phyloP scores from a whole-genome alignment of 2,888 invertebrate genomes.

The Drosophila multiciliata region DNA sequence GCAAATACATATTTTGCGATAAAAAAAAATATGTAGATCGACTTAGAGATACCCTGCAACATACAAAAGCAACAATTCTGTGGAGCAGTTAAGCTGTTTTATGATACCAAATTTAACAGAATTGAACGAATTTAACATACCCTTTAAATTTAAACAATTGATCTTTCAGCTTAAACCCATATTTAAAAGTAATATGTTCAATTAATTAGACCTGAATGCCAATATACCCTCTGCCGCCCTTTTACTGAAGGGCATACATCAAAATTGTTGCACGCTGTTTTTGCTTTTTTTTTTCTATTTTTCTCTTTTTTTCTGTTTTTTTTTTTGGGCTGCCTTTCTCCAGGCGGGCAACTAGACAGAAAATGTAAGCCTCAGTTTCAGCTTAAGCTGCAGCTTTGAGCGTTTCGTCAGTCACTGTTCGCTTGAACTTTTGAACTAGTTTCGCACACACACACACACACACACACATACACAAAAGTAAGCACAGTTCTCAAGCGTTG shows the following conservation, averaged over 20 bases:
- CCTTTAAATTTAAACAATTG: not conserved
- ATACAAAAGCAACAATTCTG: not conserved
- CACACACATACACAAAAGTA: not conserved
- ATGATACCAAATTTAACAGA: too few relatives aligned
- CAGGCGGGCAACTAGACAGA: constrained; percentile 22
- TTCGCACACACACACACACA: constrained; percentile 43
- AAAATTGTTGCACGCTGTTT: constrained; percentile 4
- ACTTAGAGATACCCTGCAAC: constrained; percentile 3
- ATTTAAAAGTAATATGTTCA: not conserved
- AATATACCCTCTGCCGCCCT: not conserved
- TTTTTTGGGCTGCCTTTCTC: constrained; percentile 61
- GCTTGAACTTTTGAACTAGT: constrained; percentile 82
- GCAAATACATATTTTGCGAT: too few relatives aligned
- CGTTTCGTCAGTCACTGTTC: constrained; percentile 44
- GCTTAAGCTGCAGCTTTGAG: constrained; percentile 3
- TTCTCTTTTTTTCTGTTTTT: not conserved
- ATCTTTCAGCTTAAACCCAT: not conserved
- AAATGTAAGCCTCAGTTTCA: constrained; percentile 4
- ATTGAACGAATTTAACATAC: not conserved
- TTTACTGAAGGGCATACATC: not conserved
- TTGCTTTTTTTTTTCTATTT: not conserved
- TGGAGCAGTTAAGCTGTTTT: not conserved
- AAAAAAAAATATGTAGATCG: not conserved
- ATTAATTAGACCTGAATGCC: not conserved
- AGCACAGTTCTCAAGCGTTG: constrained; percentile 31